A percentile compares a stretch with the other conserved stretches of the same genome.
phyloP scores from a whole-genome alignment of 2,797 vertebrate species.

The Danio tinwini region DNA sequence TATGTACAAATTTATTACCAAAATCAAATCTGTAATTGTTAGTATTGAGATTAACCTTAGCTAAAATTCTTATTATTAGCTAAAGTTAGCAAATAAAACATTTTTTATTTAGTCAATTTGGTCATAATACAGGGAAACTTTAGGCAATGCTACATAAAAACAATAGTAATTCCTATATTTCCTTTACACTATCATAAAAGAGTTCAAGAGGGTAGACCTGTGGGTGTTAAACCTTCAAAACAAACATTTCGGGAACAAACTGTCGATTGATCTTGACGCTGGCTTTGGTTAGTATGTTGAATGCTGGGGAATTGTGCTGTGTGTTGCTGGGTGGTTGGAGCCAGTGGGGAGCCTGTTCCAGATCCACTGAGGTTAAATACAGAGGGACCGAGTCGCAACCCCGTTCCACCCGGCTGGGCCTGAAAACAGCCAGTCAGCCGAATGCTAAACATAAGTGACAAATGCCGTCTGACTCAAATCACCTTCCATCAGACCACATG shows the following conservation, averaged over 20 bases:
- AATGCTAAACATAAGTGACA: conserved; percentile 79
- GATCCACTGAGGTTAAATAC: conserved; percentile 61
- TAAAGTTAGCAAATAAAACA: too few relatives aligned
- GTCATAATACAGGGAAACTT: neutral
- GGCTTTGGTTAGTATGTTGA: conserved; percentile 5
- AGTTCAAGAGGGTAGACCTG: neutral
- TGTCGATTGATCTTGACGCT: neutral
- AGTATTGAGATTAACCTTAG: too few relatives aligned
- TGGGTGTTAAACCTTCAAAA: conserved; percentile 6
- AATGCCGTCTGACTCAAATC: conserved; percentile 79
- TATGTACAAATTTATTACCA: too few relatives aligned
- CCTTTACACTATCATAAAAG: neutral
- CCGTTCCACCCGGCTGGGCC: conserved; percentile 74
- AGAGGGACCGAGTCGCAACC: conserved; percentile 59
- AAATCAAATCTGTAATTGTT: too few relatives aligned
- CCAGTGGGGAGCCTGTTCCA: conserved; percentile 43
- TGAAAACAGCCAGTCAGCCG: conserved; percentile 70
- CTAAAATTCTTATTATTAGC: too few relatives aligned
- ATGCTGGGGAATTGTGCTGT: conserved; percentile 9
- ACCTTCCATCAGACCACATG: conserved; percentile 73
- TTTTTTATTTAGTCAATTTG: too few relatives aligned
- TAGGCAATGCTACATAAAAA: neutral
- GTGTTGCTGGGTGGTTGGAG: conserved; percentile 30
- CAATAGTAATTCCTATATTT: neutral
- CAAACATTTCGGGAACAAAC: neutral